Evolutionary conservation across 2,888 invertebrate genomes (phyloP), one percentile per base, ranked within the genome.

Genomic region (Euzetes globulus): DNA sequence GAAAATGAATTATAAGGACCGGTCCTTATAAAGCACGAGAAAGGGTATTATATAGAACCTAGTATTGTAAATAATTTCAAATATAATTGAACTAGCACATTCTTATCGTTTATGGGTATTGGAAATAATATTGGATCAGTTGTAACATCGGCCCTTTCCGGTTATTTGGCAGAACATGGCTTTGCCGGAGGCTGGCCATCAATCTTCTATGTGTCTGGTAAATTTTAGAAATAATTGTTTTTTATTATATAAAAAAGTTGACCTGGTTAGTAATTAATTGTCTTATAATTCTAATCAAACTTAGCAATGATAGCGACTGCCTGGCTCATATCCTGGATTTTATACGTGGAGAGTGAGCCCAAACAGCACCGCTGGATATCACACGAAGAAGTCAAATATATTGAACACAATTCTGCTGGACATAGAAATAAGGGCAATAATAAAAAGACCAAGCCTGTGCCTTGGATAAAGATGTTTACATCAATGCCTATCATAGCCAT

Each of bases 91-190:
- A n/a, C n/a, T n/a, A 47, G 47, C 13, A 47, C 47, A 47, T 5
- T 47, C 22, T 86, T 90, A 0, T 85, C 92, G 75, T 91, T 91
- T 0, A 90, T 91, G 0, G 87, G 92, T 77, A 91, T 91, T 17
- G 78, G 78, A 1, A 77, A 76, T 27, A 77, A 79, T 72, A 73
- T 79, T 19, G 84, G 84, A 5, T 82, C 83, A 7, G 82, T 84
- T 41, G 77, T 83, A 13, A 80, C 83, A 0, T 78, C 84, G 77
- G 80, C 82, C 3, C 45, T 82, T 41, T 82, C 82, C 50, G 84
- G 82, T 7, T 79, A 80, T 19, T 78, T 84, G 47, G 82, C 82
- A 65, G 79, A 80, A 58, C 80, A 80, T 19, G 63, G 74, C 0
- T 77, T 78, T 25, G 73, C 73, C 1, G 79, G 81, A 5, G 82